These are phyloP conservation scores for Ferdinandea cuprea DNA, from an alignment of 2,888 invertebrate species.

Conservation along the genomic window DNA sequence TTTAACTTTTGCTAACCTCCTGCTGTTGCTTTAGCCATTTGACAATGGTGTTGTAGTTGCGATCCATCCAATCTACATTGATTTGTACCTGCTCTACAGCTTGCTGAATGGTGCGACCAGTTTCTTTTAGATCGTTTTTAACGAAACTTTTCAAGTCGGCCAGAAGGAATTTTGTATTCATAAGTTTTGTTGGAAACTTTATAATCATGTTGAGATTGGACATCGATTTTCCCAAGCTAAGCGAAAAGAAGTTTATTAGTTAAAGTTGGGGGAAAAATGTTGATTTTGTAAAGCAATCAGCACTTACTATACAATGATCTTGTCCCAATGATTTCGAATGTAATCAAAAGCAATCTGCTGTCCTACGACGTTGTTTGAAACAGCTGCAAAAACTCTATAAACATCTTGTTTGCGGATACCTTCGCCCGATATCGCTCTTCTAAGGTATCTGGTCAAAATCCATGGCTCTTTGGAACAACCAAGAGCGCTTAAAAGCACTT, in stretches of 20 bases:
- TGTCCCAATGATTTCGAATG: conserved; percentile 90
- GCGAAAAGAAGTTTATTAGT: neutral
- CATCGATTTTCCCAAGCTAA: conserved; percentile 89
- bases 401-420: conserved; percentile 93
- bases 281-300: conserved; percentile 73
- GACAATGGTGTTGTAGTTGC: conserved; percentile 89
- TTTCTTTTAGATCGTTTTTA: conserved; percentile 86
- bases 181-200: conserved; percentile 88
- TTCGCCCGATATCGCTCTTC: conserved; percentile 88
- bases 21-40: conserved; percentile 86
- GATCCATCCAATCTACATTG: conserved; percentile 93
- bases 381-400: conserved; percentile 89
- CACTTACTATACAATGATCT: conserved; percentile 90
- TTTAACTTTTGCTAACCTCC: conserved; percentile 66
- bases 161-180: conserved; percentile 90
- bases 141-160: conserved; percentile 90
- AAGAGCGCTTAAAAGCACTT: conserved; percentile 89
- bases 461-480: conserved; percentile 93
- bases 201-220: conserved; percentile 88
- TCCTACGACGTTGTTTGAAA: conserved; percentile 90
- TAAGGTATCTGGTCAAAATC: conserved; percentile 88
- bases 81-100: conserved; percentile 91
- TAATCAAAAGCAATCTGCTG: conserved; percentile 92
- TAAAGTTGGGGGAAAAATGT: neutral
- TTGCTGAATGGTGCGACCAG: conserved; percentile 90